A percentile compares a stretch with the other conserved stretches of the same genome.
Conservation (phyloP, 2,797 vertebrate genomes). For the Telmatherina bonti region DNA sequence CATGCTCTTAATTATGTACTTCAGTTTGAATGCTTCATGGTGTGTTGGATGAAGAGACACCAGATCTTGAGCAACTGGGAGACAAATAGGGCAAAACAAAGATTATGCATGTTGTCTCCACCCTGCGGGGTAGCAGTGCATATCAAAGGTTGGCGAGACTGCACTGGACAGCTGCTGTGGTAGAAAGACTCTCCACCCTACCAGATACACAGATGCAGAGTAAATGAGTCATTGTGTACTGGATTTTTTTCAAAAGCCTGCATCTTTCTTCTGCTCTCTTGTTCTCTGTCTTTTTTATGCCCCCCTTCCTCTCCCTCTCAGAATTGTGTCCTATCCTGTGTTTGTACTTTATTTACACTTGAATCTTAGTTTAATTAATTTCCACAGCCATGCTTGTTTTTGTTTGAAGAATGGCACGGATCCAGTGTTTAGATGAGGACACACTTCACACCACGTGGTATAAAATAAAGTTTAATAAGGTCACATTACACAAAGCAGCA, state of each 20-base stretch:
- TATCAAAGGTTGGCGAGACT: slow-evolving; percentile 60
- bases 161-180: slow-evolving; percentile 65
- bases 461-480: slow-evolving; percentile 76
- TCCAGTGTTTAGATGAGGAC: slow-evolving; percentile 40
- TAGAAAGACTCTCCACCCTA: slow-evolving; percentile 58
- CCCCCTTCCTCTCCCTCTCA: slow-evolving; percentile 8
- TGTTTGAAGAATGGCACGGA: slow-evolving; percentile 35
- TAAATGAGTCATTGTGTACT: slow-evolving; percentile 70
- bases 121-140: slow-evolving; percentile 56
- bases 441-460: slow-evolving; percentile 52
- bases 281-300: slow-evolving; percentile 13
- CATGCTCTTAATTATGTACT: slow-evolving; percentile 15
- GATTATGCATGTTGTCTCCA: slow-evolving; percentile 54
- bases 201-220: slow-evolving; percentile 71
- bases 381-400: slow-evolving; percentile 23
- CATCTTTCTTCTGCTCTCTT: slow-evolving; percentile 34
- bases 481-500: slow-evolving; percentile 70
- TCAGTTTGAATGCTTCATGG: slow-evolving; percentile 29
- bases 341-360: slow-evolving; percentile 32
- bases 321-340: not conserved
- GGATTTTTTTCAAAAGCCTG: slow-evolving; percentile 60
- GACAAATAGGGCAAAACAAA: slow-evolving; percentile 48
- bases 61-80: slow-evolving; percentile 23
- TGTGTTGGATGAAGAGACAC: slow-evolving; percentile 8
- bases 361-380: slow-evolving; percentile 46